A percentile compares a stretch with the other conserved stretches of the same genome.
Evolutionary conservation across 2,113 vertebrate species (phyloP).

Genomic region (Varanus komodoensis): DNA sequence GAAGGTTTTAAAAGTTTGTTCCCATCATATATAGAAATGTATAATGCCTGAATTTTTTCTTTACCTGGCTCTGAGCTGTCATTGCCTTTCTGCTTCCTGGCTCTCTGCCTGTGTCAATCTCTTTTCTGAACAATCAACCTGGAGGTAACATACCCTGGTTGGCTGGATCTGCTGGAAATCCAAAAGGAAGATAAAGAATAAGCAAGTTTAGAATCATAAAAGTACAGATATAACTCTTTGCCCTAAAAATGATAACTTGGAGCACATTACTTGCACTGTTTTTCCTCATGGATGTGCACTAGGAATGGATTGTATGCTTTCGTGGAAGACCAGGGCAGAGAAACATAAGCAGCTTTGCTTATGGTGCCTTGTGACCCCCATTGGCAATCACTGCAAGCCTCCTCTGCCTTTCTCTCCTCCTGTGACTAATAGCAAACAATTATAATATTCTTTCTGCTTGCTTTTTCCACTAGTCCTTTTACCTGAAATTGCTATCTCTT

Average conservation of each 20-base stretch:
- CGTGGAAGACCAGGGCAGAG: not conserved
- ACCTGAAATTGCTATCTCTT: not conserved
- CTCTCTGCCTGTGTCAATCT: slow-evolving; percentile 14
- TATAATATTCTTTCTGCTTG: not conserved
- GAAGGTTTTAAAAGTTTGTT: not conserved
- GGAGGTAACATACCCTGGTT: slow-evolving; percentile 57
- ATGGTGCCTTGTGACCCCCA: not conserved
- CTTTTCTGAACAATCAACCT: slow-evolving; percentile 57
- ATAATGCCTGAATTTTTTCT: slow-evolving; percentile 20
- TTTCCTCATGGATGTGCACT: not conserved
- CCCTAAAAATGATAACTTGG: not conserved
- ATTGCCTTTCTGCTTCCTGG: slow-evolving; percentile 47
- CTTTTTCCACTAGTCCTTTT: not conserved
- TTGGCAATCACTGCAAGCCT: not conserved
- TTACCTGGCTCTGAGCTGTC: slow-evolving; percentile 65
- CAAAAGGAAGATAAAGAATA: not conserved
- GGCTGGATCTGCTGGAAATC: slow-evolving; percentile 22
- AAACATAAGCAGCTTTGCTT: not conserved
- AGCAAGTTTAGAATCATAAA: not conserved
- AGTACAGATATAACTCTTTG: not conserved
- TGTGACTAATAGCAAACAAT: not conserved
- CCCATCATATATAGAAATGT: not conserved
- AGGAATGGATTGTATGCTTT: not conserved
- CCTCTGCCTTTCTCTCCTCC: not conserved
- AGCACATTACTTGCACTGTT: not conserved